A percentile compares a stretch with the other conserved stretches of the same genome.
phyloP scores from a whole-genome alignment of 2,113 vertebrate species.

The Todiramphus chloris region DNA sequence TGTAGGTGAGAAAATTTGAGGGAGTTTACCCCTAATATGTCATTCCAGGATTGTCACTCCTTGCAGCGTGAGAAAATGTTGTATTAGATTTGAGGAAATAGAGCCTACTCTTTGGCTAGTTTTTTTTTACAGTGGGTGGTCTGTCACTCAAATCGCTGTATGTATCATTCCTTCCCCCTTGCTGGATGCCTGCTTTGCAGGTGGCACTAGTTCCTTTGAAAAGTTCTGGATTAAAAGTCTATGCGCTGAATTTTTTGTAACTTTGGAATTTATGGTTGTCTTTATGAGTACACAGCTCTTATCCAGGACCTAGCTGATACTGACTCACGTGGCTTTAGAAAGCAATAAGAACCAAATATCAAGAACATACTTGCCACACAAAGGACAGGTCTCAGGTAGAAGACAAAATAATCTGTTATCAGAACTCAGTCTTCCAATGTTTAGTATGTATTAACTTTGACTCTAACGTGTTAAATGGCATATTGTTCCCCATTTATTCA shows the following conservation, averaged over 20 bases:
- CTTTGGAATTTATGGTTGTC: not conserved
- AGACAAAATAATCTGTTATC: not conserved
- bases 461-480: not conserved
- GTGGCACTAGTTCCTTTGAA: not conserved
- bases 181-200: not conserved
- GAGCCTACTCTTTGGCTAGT: not conserved
- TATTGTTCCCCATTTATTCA: not conserved
- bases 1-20: not conserved
- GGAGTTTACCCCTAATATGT: slow-evolving; percentile 20
- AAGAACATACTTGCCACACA: not conserved
- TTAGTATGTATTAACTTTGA: not conserved
- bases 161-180: not conserved
- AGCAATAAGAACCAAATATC: not conserved
- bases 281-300: not conserved
- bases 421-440: not conserved
- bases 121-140: not conserved
- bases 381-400: not conserved
- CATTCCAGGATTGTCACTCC: not conserved
- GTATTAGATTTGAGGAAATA: not conserved
- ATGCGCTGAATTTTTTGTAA: not conserved
- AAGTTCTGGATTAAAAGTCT: not conserved
- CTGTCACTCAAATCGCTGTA: not conserved
- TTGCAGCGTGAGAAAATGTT: slow-evolving; percentile 6
- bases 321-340: not conserved
- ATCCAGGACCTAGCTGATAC: not conserved